Base-by-base conservation (phyloP, 2,797 vertebrate genomes). In the Labroides dimidiatus region DNA sequence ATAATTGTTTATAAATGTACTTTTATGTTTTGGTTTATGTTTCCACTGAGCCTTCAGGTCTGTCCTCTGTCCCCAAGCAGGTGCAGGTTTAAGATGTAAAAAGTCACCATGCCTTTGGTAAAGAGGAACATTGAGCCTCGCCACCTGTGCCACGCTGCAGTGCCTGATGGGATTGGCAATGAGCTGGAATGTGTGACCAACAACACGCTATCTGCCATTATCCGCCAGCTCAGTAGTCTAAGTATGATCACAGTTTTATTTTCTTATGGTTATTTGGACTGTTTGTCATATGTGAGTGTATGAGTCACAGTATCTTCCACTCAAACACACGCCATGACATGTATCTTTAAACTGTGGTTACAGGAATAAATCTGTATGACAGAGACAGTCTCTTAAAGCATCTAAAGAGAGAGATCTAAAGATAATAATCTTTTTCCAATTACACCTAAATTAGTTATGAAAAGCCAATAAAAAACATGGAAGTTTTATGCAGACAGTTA, bases 101-200 rank as follows among this genome's bases (percentile, higher is more conserved):
- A 61, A 23, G 56, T 20, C 54, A 72, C 69, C 75, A 97, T 97
- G 96, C 96, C 96, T 1, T 91, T 97, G 85, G 94, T 96, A 78
- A 97, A 95, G 90, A 95, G 96, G 88, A 96, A 91, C 73, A 95
- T 96, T 1, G 94, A 95, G 62, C 96, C 96, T 8, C 94, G 93
- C 72, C 96, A 96, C 76, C 85, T 97, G 43, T 95, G 96, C 87
- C 93, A 93, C 8, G 88, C 92, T 1, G 87, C 91, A 10, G 92
- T 96, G 50, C 96, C 96, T 0, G 94, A 95, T n/a, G 92, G 91
- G 44, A 94, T 96, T 62, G 94, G 93, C n/a, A 95, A 85, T 11
- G 96, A 97, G 88, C 90, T 98, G 93, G 96, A 98, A 72, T 97
- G 96, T 84, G 96, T 98, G 68, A 96, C 95, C 85, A 98, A 98